Conservation (phyloP, 2,888 invertebrate species). For the Eristalinus aeneus region DNA sequence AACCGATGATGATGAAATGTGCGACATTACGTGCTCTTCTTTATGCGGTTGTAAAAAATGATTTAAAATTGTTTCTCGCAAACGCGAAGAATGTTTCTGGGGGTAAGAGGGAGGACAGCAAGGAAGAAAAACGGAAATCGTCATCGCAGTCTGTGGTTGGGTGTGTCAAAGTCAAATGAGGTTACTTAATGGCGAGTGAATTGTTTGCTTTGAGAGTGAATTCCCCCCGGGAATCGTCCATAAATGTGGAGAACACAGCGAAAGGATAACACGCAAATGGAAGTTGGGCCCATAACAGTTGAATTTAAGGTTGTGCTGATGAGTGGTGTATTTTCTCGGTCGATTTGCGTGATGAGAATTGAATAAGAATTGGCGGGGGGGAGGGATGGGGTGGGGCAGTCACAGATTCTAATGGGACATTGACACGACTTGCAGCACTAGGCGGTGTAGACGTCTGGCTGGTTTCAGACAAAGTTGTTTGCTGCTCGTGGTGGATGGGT, state of each 20-base stretch:
- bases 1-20: constrained; percentile 38
- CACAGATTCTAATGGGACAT: neutral
- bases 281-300: neutral
- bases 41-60: constrained; percentile 47
- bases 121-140: neutral
- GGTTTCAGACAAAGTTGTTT: neutral
- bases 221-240: constrained; percentile 4
- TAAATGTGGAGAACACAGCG: constrained; percentile 18
- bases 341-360: neutral
- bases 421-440: neutral
- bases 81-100: neutral
- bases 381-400: neutral
- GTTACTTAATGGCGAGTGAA: constrained; percentile 29
- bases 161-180: constrained; percentile 6
- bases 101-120: neutral
- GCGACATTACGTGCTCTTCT: constrained; percentile 24
- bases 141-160: neutral
- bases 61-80: constrained; percentile 45
- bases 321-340: neutral
- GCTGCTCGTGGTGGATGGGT: no score
- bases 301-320: neutral
- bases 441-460: neutral
- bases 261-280: constrained; percentile 7
- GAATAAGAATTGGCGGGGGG: neutral
- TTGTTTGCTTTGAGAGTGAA: constrained; percentile 24